Evolutionary conservation across 2,113 vertebrate species (phyloP), one percentile per base, ranked within the genome.

Genomic region (Pteronura brasiliensis): DNA sequence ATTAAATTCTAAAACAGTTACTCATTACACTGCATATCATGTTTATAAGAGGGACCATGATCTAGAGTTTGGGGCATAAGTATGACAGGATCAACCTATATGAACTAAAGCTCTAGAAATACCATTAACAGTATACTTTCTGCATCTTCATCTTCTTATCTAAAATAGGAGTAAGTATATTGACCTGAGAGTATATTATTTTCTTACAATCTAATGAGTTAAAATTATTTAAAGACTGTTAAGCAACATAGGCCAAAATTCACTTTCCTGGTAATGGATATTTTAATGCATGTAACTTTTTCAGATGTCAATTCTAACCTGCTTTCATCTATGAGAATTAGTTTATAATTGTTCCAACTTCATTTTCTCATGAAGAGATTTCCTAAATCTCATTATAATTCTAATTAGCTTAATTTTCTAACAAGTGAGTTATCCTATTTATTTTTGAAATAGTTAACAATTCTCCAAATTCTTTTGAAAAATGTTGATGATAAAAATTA

Each of bases 401-500:
- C 8, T 47, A 71, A 82, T 96, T 44, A 93, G n/a, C 23, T 94
- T 86, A 63, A 69, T 77, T 95, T 89, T 86, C 92, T 25, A 69
- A 63, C 69, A 80, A 93, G 17, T 57, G 25, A 12, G 29, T 34
- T 63, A 31, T 3, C 7, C 10, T 77, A 59, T 83, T 92, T 71
- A 93, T 86, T 76, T 95, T 23, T 90, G 36, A 85, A 96, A 94
- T 39, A 95, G 11, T 77, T 52, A 83, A 74, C 59, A 86, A 31
- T 79, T 57, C 23, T 59, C 20, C 44, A 92, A 95, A 83, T 93
- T 88, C 77, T 31, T 61, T 65, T 88, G 34, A 6, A 25, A 93
- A 91, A 83, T 82, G 21, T 69, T 90, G 21, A 72, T 69, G 4
- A 71, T 80, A 88, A 91, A 97, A 93, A 88, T 61, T 67, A 85